Evolutionary conservation across 2,113 vertebrate genomes (phyloP).

Genomic region (Dasyurus viverrinus): DNA sequence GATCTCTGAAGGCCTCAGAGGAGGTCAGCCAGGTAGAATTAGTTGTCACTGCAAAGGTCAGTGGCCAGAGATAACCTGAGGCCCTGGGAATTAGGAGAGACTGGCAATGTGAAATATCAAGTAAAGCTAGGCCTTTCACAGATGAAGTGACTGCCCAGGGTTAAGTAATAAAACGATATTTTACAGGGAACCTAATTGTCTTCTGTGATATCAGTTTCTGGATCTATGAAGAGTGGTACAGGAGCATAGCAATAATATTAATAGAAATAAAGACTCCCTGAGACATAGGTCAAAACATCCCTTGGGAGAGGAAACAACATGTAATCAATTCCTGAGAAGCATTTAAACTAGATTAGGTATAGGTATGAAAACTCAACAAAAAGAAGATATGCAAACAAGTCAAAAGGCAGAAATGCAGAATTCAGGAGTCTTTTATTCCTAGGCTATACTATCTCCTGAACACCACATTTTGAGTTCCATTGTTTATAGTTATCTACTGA

Average conservation of each 20-base stretch:
- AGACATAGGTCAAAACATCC: not conserved
- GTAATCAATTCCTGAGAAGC: not conserved
- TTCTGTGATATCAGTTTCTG: not conserved
- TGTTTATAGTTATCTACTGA: not conserved
- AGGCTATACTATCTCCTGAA: not conserved
- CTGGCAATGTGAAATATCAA: too few species aligned
- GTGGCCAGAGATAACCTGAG: too few species aligned
- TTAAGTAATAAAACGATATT: too few species aligned
- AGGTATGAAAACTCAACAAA: not conserved
- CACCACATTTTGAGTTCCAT: not conserved
- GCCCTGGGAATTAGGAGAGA: too few species aligned
- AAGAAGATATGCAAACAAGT: not conserved
- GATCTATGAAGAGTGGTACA: not conserved
- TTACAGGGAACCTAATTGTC: not conserved
- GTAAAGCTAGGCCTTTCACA: too few species aligned
- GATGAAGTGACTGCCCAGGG: too few species aligned
- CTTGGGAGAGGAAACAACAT: not conserved
- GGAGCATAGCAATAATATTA: not conserved
- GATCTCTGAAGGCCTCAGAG: too few species aligned
- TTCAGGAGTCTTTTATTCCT: not conserved
- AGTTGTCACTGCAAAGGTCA: too few species aligned
- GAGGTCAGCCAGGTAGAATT: too few species aligned
- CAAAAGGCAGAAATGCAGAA: not conserved
- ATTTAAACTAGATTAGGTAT: not conserved
- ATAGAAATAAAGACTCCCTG: not conserved